Conservation (phyloP, 2,113 vertebrate species). For the Garra rufa region DNA sequence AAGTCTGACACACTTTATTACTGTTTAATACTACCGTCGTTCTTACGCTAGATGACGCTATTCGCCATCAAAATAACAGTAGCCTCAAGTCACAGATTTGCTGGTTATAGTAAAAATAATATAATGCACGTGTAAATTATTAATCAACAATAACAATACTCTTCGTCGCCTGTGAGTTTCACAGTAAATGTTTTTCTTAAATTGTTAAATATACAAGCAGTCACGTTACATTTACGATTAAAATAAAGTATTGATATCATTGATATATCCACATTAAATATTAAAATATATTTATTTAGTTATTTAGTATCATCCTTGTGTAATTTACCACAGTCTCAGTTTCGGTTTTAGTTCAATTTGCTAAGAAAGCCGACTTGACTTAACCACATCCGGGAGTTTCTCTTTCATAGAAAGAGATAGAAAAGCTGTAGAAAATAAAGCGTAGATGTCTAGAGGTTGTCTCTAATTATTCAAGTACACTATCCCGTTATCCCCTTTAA, state of each 20-base stretch:
- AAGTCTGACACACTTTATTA: not conserved
- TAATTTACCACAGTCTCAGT: not conserved
- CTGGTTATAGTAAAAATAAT: not conserved
- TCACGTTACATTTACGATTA: not conserved
- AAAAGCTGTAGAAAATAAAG: not conserved
- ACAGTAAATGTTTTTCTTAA: not conserved
- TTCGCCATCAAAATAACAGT: not conserved
- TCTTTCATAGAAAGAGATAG: not conserved
- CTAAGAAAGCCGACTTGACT: not conserved
- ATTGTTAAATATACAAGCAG: not conserved
- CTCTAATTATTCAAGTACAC: not conserved
- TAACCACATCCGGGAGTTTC: conserved; percentile 11
- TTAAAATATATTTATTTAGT: not conserved
- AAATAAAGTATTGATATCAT: not conserved
- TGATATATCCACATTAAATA: not conserved
- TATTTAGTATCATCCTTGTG: not conserved
- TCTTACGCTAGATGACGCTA: not conserved
- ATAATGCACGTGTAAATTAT: not conserved
- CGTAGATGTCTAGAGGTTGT: not conserved
- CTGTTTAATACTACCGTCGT: not conserved
- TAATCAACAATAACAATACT: not conserved
- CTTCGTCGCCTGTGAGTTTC: not conserved
- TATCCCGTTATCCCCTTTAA: not conserved
- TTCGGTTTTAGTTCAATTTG: not conserved
- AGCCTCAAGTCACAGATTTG: not conserved